A percentile compares a stretch with the other conserved stretches of the same genome.
Evolutionary conservation across 1,140 invertebrate species (phyloP).

Genomic region (Caenorhabditis remanei): DNA sequence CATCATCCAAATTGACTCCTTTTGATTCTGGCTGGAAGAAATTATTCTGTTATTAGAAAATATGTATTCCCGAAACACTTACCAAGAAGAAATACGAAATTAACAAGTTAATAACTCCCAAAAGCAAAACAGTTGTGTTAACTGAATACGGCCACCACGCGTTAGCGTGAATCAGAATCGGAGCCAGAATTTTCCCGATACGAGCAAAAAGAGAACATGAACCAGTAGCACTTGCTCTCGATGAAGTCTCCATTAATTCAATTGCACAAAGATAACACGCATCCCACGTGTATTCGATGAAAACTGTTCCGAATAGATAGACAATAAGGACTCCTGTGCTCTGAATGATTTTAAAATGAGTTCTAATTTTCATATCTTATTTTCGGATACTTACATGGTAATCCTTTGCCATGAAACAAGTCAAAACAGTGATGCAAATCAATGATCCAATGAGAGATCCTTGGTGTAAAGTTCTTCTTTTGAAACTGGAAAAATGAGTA

Average conservation of each 20-base stretch:
- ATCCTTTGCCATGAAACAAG: conserved; percentile 64
- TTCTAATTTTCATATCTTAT: no score
- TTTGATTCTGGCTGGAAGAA: conserved; percentile 73
- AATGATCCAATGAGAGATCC: conserved; percentile 70
- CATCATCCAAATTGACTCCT: conserved; percentile 72
- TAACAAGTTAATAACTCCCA: conserved; percentile 72
- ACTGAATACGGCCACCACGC: conserved; percentile 70
- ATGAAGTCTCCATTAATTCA: conserved; percentile 71
- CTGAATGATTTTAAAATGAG: conserved; percentile 55
- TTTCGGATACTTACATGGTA: conserved; percentile 63
- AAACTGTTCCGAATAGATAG: conserved; percentile 72
- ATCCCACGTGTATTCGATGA: conserved; percentile 77
- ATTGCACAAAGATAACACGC: conserved; percentile 75
- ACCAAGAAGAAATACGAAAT: conserved; percentile 73
- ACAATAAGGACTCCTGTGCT: conserved; percentile 69
- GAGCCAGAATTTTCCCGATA: conserved; percentile 74
- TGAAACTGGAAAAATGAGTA: conserved; percentile 68
- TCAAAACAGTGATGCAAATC: conserved; percentile 72
- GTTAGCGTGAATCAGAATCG: conserved; percentile 72
- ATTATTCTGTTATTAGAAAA: no score
- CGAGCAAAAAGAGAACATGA: conserved; percentile 74
- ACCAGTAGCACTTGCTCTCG: conserved; percentile 71
- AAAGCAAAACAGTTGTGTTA: conserved; percentile 71
- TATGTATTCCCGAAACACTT: not conserved
- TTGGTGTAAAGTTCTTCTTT: conserved; percentile 73